Evolutionary conservation across 2,888 invertebrate genomes (phyloP), one percentile per base, ranked within the genome.

Genomic region (Cataglyphis livida): DNA sequence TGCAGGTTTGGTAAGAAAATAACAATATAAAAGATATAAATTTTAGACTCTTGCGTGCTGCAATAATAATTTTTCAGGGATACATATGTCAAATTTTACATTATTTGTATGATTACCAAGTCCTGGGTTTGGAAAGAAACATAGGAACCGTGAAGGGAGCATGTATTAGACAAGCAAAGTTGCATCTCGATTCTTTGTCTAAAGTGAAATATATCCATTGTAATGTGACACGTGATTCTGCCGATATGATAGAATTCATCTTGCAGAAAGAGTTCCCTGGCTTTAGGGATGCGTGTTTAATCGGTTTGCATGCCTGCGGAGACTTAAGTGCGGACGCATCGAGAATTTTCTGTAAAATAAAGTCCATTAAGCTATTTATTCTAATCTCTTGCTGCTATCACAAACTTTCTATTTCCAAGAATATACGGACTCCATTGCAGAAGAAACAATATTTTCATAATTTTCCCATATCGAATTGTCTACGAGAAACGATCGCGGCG

Each of bases 361-460:
- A 95, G 9, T 93, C 94, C 51, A 96, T 96, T 0, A 95, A 95
- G 84, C 94, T 96, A 21, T 92, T 97, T 32, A 95, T 97, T 64
- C 95, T 97, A 18, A 96, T 98, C 95, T 97, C 98, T 4, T 98
- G 98, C 91, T 98, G 98, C 92, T 98, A 98, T 91, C 98, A 98
- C 93, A 97, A 97, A 94, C 95, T 98, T 93, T 91, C 94, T 74
- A 82, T 95, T n/a, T 84, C 78, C 35, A 75, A 68, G 75, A 84
- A 12, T 12, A 28, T 68, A 51, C 57, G 74, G 70, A 76, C 90
- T 84, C 44, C 82, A 1, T 41, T 62, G 7, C 82, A 81, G 1
- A 75, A 86, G 10, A 88, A 90, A 54, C 91, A 93, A 87, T 91
- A 91, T 82, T 97, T 97, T 90, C 93, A 94, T 38, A 96, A 96